Conservation (phyloP, 2,113 vertebrate species). For the Rhineura floridana region DNA sequence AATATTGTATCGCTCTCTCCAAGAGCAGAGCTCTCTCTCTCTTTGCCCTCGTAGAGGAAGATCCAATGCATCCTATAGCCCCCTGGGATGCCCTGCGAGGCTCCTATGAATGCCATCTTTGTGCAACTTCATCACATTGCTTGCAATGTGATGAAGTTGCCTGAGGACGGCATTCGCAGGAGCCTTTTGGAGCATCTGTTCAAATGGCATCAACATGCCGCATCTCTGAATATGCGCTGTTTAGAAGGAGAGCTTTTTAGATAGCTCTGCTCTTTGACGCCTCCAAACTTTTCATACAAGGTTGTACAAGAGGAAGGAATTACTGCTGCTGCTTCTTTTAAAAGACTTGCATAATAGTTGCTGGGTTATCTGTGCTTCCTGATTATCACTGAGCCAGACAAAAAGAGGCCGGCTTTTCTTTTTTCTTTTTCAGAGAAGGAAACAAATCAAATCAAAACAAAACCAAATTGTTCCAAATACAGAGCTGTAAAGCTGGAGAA, state of each 20-base stretch:
- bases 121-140: too few relatives aligned
- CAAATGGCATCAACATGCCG: conserved; percentile 1
- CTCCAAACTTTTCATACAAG: background rate
- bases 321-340: background rate
- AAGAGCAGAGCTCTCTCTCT: too few relatives aligned
- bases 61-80: too few relatives aligned
- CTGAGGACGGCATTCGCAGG: background rate
- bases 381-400: conserved; percentile 12
- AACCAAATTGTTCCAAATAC: background rate
- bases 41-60: too few relatives aligned
- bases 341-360: conserved; percentile 9
- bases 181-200: background rate
- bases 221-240: conserved; percentile 12
- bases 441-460: background rate
- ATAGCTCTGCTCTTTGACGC: background rate
- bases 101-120: too few relatives aligned
- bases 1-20: too few relatives aligned
- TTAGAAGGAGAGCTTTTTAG: conserved; percentile 28
- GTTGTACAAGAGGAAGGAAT: background rate
- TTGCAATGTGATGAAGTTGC: background rate
- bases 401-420: background rate
- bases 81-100: too few relatives aligned
- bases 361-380: conserved; percentile 11
- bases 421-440: background rate
- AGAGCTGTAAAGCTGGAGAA: background rate